Base-by-base conservation (phyloP, 1,140 invertebrate species). In the Aradophagus sp. region DNA sequence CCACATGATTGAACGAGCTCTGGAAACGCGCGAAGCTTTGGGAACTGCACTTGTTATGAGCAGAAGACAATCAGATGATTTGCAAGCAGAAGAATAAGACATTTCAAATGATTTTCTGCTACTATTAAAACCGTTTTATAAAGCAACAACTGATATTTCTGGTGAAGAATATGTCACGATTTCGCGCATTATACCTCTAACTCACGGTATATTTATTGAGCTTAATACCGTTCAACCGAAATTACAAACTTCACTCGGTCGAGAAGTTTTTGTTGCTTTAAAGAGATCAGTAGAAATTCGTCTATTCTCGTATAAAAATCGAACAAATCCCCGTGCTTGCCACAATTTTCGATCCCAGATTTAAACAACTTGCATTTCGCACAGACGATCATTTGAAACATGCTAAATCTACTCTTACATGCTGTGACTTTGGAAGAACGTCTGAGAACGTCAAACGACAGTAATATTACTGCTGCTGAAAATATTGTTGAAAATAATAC, bases 1-100 rank as follows among this genome's bases (percentile, higher is more conserved):
- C 65, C 73, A 78, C 35, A 82, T 82, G 80, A n/a, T 81, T 6
- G 8, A 80, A 42, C 55, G 79, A 50, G 81, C 80, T 72, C 6
- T 80, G 6, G 50, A 17, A 31, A 41, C 41, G 2, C 8, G 12
- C 1, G 36, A 53, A 2, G 20, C 35, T 66, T 16, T 50, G 6
- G 23, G 8, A 31, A 5, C 41, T 7, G 36, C 50, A 5, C 4
- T 53, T 19, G 17, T 26, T 5, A 12, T 41, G 15, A 41, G 50
- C 13, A 39, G 31, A 17, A 29, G 6, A 45, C 1, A 11, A 1
- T 15, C 26, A 16, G 13, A 31, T 17, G 2, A n/a, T 1, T 17
- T 45, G 4, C 0, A 12, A 29, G 5, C 13, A 0, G 48, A 53
- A 29, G 38, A 55, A 6, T 14, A 19, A 10, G 50, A 41, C 0